Percentiles rank a stretch among this genome's conserved stretches.
Evolutionary conservation across 2,888 invertebrate genomes (phyloP).

Genomic region (Mantis religiosa): DNA sequence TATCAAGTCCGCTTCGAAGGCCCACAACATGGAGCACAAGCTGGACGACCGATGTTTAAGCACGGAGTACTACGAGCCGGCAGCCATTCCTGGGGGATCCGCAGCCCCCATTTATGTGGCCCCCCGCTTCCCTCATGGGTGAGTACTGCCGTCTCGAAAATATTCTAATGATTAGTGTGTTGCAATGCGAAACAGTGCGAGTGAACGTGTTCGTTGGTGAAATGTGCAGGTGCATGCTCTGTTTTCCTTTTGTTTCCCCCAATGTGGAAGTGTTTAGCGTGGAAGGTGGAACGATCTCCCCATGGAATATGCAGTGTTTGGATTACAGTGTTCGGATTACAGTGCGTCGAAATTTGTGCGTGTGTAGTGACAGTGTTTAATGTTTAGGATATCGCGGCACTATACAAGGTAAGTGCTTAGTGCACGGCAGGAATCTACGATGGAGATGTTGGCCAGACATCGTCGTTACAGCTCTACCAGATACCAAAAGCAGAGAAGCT

Average conservation of each 20-base stretch:
- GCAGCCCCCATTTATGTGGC: slow-evolving; percentile 56
- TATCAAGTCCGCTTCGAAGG: slow-evolving; percentile 93
- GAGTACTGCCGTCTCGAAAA: slow-evolving; percentile 37
- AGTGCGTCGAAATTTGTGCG: neutral
- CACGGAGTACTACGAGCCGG: slow-evolving; percentile 88
- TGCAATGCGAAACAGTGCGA: neutral
- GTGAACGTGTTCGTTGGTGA: neutral
- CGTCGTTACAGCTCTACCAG: too few species aligned
- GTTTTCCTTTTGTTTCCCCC: neutral
- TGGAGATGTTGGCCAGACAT: too few species aligned
- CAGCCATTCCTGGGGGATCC: slow-evolving; percentile 55
- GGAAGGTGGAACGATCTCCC: neutral
- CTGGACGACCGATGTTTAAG: slow-evolving; percentile 82
- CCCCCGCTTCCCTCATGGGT: slow-evolving; percentile 54
- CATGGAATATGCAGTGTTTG: slow-evolving; percentile 21
- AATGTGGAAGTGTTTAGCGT: neutral
- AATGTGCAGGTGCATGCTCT: neutral
- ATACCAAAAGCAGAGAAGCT: too few species aligned
- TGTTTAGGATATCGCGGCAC: neutral
- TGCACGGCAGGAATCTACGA: neutral
- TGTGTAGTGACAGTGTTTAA: neutral
- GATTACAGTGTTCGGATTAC: slow-evolving; percentile 23
- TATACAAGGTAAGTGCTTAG: neutral
- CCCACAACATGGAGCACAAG: slow-evolving; percentile 85
- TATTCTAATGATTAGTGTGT: neutral